Base-by-base conservation (phyloP, 2,888 invertebrate species). In the Nomada ferruginata region DNA sequence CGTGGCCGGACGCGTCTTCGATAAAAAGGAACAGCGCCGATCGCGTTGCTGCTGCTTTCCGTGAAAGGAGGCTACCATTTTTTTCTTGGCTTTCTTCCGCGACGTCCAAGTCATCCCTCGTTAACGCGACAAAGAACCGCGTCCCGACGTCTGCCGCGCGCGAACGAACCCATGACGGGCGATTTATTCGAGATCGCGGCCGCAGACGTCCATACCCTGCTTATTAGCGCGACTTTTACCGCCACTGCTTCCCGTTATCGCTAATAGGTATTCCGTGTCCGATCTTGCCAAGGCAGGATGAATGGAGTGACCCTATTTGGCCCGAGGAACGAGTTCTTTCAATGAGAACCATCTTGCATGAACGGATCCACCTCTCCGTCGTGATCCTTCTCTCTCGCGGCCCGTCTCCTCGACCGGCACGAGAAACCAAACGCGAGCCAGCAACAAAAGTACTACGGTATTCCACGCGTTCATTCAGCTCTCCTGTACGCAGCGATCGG, bases 281-380 rank as follows among this genome's bases (percentile, higher is more conserved):
- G 77, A 83, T 83, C 83, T 75, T 73, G 44, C 78, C 81, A 59
- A 59, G 71, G 53, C 64, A 68, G 82, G 71, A 85, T 85, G 85
- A 85, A 85, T 85, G 85, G 74, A 80, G 60, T 50, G 72, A 66
- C 80, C 85, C 73, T 85, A 79, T 85, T 85, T 81, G 80, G 85
- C 78, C 75, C n/a, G 77, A 53, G 76, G 65, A 77, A 85, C 85
- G 75, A 85, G 83, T 85, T 85, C 85, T 85, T 85, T 85, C 85
- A 85, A 85, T 85, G 85, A 83, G 74, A 81, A 80, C 83, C 85
- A 70, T 72, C 74, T 79, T 76, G 76, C 60, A 79, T 57, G 79
- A 82, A 82, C 82, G 79, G 66, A 79, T 66, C 69, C 68, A 13
- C 69, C 65, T 61, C 64, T 61, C 69, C 52, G 26, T 29, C 47